Conservation (phyloP, 2,113 vertebrate species). For the Nycticryphes semicollaris region DNA sequence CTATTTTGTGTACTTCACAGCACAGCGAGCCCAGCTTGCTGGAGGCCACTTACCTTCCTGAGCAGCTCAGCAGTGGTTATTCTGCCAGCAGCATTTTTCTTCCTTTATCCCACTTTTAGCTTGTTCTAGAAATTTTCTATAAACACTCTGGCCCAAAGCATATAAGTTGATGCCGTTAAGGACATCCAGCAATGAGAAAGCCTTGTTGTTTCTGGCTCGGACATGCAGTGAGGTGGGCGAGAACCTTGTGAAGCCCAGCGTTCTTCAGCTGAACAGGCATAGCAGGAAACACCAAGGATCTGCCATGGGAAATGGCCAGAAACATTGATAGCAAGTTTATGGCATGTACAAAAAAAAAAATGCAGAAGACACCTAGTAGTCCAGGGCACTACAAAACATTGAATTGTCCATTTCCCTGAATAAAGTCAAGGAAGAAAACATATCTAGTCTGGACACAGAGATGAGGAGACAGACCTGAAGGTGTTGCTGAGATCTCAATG, state of each 20-base stretch:
- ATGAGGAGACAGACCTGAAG: background rate
- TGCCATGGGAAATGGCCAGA: background rate
- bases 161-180: background rate
- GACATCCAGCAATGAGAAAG: background rate
- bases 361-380: background rate
- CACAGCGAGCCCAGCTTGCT: background rate
- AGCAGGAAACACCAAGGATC: background rate
- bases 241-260: background rate
- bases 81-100: background rate
- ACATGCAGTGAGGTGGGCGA: rapidly evolving
- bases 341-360: background rate
- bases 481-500: background rate
- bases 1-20: background rate
- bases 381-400: background rate
- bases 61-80: rapidly evolving
- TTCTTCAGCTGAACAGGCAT: background rate
- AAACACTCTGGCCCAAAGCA: background rate
- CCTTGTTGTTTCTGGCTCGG: background rate
- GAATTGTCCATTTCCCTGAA: background rate
- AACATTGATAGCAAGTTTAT: background rate
- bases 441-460: background rate
- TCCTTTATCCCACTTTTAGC: background rate
- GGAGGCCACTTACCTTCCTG: background rate
- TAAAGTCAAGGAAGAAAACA: background rate
- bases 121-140: background rate